phyloP scores from a whole-genome alignment of 2,113 vertebrate species.

The Bothrops jararaca region DNA sequence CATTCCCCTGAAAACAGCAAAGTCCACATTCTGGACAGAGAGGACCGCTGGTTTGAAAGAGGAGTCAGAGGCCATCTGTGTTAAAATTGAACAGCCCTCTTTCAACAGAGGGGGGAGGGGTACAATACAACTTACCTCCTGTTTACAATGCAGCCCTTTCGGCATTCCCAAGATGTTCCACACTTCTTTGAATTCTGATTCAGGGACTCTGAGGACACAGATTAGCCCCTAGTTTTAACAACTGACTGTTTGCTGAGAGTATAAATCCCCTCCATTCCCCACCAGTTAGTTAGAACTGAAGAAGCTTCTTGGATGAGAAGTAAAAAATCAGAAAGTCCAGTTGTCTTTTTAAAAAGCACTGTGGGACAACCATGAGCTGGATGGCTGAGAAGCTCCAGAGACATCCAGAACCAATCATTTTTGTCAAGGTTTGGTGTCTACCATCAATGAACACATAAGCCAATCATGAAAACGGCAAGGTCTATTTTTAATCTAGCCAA shows the following conservation, averaged over 20 bases:
- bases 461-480: not conserved
- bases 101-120: not conserved
- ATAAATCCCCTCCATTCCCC: not conserved
- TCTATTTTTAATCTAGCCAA: conserved; percentile 55
- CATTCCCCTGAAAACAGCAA: not conserved
- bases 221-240: not conserved
- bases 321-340: not conserved
- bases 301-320: not conserved
- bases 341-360: not conserved
- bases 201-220: not conserved
- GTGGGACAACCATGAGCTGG: not conserved
- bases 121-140: not conserved
- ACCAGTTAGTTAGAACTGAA: not conserved
- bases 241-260: not conserved
- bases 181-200: not conserved
- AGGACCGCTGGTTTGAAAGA: not conserved
- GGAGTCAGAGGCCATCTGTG: not conserved
- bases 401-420: conserved; percentile 41
- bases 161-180: not conserved
- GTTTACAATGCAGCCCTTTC: not conserved
- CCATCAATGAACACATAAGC: conserved; percentile 30
- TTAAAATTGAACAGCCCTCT: not conserved
- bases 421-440: conserved; percentile 30
- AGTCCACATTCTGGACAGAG: not conserved
- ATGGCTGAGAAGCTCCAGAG: not conserved